Evolutionary conservation across 1,140 invertebrate genomes (phyloP), one percentile per base, ranked within the genome.

Genomic region (Atta colombica): DNA sequence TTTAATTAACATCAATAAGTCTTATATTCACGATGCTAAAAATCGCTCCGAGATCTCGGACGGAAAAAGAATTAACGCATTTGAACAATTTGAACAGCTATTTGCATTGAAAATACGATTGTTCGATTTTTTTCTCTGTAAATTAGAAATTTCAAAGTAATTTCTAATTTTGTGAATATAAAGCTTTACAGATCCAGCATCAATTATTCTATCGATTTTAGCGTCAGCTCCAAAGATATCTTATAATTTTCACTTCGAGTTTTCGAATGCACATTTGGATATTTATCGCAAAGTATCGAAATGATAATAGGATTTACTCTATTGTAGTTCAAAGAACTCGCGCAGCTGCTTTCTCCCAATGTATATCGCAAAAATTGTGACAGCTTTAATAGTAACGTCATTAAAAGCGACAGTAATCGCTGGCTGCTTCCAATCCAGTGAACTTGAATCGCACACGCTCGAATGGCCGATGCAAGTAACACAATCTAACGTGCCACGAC

Each of bases 361-460:
- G 39, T 14, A 25, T 10, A 18, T 18, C 10, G 14, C 39, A 53
- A 61, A 45, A 77, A 31, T 49, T 31, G 16, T 45, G 39, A 77
- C 53, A 21, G 25, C 49, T 31, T 4, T 18, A 7, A 51, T 10
- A 4, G n/a, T 21, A 49, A 80, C n/a, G 77, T 58, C 31, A n/a
- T 69, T 45, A 69, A 69, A 69, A 45, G 51, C 21, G 65, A 81
- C n/a, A 58, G 21, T 69, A 55, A 69, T 45, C 65, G 65, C 14
- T 5, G 12, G 7, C 21, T 16, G 16, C 51, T 81, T 81, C 35
- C 31, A 60, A 81, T 81, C 28, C 65, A 71, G 31, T 10, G 49
- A 60, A 58, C 31, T 69, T 28, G 51, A 53, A 39, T 80, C 63
- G 49, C 7, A 55, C 16, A 81, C 61, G 60, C 21, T 81, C 7